Conservation (phyloP, 2,113 vertebrate species). For the Eubucco bourcierii region DNA sequence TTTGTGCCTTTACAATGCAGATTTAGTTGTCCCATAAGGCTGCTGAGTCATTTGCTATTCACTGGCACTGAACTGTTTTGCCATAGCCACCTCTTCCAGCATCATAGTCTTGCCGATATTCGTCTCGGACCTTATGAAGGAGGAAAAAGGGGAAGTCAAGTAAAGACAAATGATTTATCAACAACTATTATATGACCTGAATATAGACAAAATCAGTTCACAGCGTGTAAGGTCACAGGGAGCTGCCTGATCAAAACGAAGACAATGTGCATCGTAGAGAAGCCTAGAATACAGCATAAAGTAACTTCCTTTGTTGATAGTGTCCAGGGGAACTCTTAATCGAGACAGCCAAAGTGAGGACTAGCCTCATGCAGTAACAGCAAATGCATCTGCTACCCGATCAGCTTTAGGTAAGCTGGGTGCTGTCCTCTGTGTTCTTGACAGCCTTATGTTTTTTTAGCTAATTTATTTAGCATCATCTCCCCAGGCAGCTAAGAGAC, state of each 20-base stretch:
- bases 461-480: background rate
- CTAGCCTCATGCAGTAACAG: background rate
- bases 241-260: background rate
- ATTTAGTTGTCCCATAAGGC: background rate
- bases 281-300: background rate
- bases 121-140: slow-evolving; percentile 76
- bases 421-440: background rate
- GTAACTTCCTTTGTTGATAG: background rate
- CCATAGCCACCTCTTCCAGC: slow-evolving; percentile 87
- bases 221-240: rapidly evolving
- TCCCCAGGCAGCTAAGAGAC: background rate
- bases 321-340: background rate
- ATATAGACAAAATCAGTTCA: background rate
- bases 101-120: slow-evolving; percentile 84
- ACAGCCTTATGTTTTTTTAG: background rate
- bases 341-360: background rate
- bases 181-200: background rate
- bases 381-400: background rate
- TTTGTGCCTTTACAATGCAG: background rate
- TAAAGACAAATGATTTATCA: background rate
- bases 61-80: slow-evolving; percentile 78
- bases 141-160: background rate
- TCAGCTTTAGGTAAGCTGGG: background rate
- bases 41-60: background rate
- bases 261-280: background rate